phyloP scores from a whole-genome alignment of 2,797 vertebrate species.

The Oreortyx pictus region DNA sequence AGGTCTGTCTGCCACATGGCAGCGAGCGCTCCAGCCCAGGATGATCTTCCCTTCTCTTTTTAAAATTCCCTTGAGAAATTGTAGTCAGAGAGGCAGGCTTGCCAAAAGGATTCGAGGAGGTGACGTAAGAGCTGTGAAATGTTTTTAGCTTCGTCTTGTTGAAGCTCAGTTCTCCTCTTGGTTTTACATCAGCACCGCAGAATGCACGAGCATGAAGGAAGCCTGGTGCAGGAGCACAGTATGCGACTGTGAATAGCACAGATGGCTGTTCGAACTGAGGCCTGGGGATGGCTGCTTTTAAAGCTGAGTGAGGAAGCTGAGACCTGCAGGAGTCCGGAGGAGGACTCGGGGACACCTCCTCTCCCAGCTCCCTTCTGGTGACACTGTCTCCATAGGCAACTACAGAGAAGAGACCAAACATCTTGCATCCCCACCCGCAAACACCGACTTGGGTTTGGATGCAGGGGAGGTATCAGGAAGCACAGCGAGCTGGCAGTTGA shows the following conservation, averaged over 20 bases:
- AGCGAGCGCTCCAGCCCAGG: not conserved
- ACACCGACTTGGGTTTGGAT: slow-evolving; percentile 14
- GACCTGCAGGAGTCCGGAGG: not conserved
- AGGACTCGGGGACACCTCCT: not conserved
- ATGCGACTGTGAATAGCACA: not conserved
- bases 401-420: not conserved
- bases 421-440: not conserved
- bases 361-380: not conserved
- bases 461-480: slow-evolving; percentile 7
- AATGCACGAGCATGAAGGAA: accelerated
- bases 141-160: not conserved
- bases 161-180: not conserved
- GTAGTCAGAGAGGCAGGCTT: slow-evolving; percentile 4
- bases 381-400: slow-evolving; percentile 42
- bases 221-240: not conserved
- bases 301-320: accelerated
- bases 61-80: slow-evolving; percentile 23
- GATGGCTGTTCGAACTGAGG: not conserved
- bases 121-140: not conserved
- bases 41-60: not conserved
- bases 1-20: not conserved
- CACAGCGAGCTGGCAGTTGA: not conserved
- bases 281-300: not conserved
- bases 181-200: not conserved
- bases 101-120: slow-evolving; percentile 15